Evolutionary conservation across 2,113 vertebrate genomes (phyloP), one percentile per base, ranked within the genome.

Genomic region (Arothron firmamentum): DNA sequence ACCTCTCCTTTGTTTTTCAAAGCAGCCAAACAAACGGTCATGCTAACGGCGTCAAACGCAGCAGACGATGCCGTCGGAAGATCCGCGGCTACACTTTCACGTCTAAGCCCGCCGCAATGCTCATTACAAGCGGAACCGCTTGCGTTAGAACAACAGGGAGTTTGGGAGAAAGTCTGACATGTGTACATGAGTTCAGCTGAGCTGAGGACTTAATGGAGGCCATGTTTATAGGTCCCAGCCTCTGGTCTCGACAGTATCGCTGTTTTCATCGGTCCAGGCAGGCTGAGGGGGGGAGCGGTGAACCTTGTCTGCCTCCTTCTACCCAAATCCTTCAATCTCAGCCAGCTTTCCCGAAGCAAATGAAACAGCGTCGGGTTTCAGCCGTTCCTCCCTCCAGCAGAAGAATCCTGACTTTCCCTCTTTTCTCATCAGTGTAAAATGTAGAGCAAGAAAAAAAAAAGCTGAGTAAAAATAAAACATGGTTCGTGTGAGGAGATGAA

Each of bases 401-500:
- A 12, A 56, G 64, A 85, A 83, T 70, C 63, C 64, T 67, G 60
- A 83, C 80, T 84, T 87, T 86, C 69, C 72, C 57, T 73, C 60
- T 65, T 76, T 76, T 79, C 67, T 80, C 79, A 75, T 65, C 70
- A 10, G 3, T 13, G 52, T 54, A 76, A 68, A 84, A 80, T 51
- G 58, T 66, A 55, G 81, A 85, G 78, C 46, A 86, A 86, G 25
- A 7, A 4, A 12, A 86, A 87, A 78, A 79, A 85, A 85, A 72
- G 70, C 10, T 65, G 70, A 41, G 65, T 65, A 75, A 82, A 82
- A 85, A 79, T 71, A 80, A 86, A 85, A 84, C 59, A 80, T 72
- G 61, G 72, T 81, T 86, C 46, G 78, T 78, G 74, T 49, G 62
- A 74, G 71, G 75, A 88, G 88, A 90, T 88, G 88, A 90, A 91